Evolutionary conservation across 2,797 vertebrate genomes (phyloP).

Genomic region (Sebastes trivittatus): DNA sequence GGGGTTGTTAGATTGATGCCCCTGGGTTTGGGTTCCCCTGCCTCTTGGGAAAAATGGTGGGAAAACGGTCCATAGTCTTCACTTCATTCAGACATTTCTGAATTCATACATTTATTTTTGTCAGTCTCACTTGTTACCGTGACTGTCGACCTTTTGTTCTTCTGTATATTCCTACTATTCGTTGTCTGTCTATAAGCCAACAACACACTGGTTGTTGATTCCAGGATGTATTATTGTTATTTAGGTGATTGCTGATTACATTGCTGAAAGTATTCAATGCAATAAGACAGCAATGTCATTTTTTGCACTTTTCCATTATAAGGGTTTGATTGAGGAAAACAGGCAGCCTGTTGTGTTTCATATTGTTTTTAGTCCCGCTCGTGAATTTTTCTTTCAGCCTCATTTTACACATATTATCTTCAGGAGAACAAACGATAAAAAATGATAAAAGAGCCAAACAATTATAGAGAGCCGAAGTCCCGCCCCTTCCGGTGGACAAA

Average conservation of each 20-base stretch:
- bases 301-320: neutral
- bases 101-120: conserved; percentile 32
- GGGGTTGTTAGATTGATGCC: conserved; percentile 66
- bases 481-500: too few relatives aligned
- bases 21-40: conserved; percentile 61
- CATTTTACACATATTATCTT: neutral
- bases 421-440: neutral
- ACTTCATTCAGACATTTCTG: conserved; percentile 48
- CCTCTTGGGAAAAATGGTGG: conserved; percentile 62
- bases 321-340: neutral
- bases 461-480: neutral
- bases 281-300: neutral
- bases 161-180: neutral
- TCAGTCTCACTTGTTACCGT: neutral
- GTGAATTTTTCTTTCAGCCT: neutral
- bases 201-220: neutral
- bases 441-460: neutral
- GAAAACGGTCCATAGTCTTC: conserved; percentile 28
- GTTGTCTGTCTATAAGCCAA: neutral
- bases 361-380: neutral
- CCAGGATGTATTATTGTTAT: neutral
- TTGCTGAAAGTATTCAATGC: neutral
- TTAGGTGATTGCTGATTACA: neutral
- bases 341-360: neutral
- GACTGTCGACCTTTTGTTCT: neutral